Conservation (phyloP, 53 echinoderm and acorn worm genomes). For the Arbacia lixula region DNA sequence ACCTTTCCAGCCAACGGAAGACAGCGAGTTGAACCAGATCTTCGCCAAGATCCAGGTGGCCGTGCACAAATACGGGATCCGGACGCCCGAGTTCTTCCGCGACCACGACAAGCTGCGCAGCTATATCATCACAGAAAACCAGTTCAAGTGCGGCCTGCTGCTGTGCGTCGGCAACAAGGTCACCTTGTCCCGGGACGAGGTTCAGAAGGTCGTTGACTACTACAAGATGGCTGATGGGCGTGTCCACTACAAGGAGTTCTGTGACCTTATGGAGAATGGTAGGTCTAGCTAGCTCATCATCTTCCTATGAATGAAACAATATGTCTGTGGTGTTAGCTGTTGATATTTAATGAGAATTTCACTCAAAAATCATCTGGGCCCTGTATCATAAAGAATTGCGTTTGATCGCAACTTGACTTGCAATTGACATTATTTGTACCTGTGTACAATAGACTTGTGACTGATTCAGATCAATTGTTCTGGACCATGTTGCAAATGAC, state of each 20-base stretch:
- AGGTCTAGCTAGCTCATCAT: no score
- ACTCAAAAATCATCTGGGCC: no score
- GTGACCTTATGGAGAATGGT: slow-evolving; percentile 99
- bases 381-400: no score
- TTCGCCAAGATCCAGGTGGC: slow-evolving; percentile 91
- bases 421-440: no score
- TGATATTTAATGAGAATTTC: no score
- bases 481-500: no score
- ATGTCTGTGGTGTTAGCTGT: no score
- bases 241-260: slow-evolving; percentile 93
- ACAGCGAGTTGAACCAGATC: slow-evolving; percentile 73
- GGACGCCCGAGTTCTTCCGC: slow-evolving; percentile 97
- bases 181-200: slow-evolving; percentile 78
- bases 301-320: no score
- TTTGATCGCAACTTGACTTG: no score
- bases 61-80: slow-evolving; percentile 94
- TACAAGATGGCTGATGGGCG: slow-evolving; percentile 85
- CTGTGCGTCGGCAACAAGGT: slow-evolving; percentile 88
- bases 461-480: no score
- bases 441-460: no score
- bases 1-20: no score
- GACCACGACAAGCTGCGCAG: slow-evolving; percentile 98
- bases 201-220: slow-evolving; percentile 82
- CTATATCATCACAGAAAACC: slow-evolving; percentile 95
- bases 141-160: slow-evolving; percentile 96